Percentiles rank a stretch among this genome's conserved stretches.
Evolutionary conservation across 2,888 invertebrate species (phyloP).

Genomic region (Plagodis pulveraria): DNA sequence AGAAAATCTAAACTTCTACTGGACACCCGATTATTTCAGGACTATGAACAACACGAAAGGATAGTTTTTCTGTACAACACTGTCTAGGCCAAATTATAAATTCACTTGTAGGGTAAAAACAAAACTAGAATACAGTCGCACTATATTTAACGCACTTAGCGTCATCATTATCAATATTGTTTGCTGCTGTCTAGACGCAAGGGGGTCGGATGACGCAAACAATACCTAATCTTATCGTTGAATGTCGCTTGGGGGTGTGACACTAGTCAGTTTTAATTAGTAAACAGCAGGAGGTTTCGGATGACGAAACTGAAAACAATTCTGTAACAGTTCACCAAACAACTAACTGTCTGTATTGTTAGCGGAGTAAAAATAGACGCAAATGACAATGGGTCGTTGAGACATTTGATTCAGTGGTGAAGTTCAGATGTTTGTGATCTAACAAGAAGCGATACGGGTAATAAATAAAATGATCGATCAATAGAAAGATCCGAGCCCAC

Average conservation of each 20-base stretch:
- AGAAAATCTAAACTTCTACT: no score
- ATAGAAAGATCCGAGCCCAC: no score
- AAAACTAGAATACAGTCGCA: neutral
- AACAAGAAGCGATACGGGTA: no score
- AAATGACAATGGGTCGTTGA: constrained; percentile 1
- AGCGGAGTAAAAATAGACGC: constrained; percentile 12
- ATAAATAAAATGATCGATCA: no score
- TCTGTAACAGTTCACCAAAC: constrained; percentile 22
- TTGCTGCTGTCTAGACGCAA: constrained; percentile 37
- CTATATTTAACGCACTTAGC: neutral
- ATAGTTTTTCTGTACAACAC: no score
- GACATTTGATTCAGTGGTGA: neutral
- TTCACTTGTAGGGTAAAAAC: no score
- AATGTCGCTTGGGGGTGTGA: constrained; percentile 36
- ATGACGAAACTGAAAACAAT: constrained; percentile 42
- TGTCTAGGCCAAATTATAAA: no score
- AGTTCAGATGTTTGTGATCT: neutral
- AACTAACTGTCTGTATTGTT: constrained; percentile 6
- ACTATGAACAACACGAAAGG: no score
- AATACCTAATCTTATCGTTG: constrained; percentile 15
- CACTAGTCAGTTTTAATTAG: constrained; percentile 36
- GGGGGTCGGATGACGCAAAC: constrained; percentile 45
- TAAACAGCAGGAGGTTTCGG: constrained; percentile 42
- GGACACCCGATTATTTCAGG: no score
- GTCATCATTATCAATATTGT: constrained; percentile 11